Evolutionary conservation across 1,140 invertebrate genomes (phyloP).

Genomic region (Tetraneura akinire): DNA sequence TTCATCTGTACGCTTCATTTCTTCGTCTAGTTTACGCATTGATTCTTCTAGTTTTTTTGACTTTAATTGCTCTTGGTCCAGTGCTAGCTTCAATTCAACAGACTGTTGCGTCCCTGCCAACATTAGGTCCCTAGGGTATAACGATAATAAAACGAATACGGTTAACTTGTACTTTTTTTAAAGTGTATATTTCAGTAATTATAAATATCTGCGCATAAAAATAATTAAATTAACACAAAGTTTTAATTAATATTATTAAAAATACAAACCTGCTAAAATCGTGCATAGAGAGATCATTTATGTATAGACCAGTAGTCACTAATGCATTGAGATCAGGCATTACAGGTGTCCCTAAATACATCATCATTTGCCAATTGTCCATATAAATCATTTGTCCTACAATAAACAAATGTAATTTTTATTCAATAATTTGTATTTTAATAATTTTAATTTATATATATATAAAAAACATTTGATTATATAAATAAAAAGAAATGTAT

Average conservation of each 20-base stretch:
- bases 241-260: constrained; percentile 10
- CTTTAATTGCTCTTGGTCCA: constrained; percentile 96
- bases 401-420: constrained; percentile 47
- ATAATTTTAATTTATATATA: not conserved
- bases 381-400: constrained; percentile 97
- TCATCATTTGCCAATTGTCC: constrained; percentile 96
- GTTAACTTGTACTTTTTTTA: not conserved
- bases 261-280: constrained; percentile 83
- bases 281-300: constrained; percentile 97
- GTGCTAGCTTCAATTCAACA: constrained; percentile 89
- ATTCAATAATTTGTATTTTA: not conserved
- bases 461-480: not conserved
- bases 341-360: constrained; percentile 93
- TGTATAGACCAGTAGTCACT: constrained; percentile 86
- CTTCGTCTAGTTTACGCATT: constrained; percentile 91
- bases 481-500: too few relatives aligned
- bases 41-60: constrained; percentile 95
- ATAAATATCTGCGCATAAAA: not conserved
- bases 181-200: constrained; percentile 1
- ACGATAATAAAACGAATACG: constrained; percentile 8
- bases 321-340: constrained; percentile 90
- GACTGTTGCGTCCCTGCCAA: constrained; percentile 95
- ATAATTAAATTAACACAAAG: not conserved
- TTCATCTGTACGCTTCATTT: constrained; percentile 94
- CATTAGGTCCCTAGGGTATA: constrained; percentile 80